Evolutionary conservation across 2,888 invertebrate species (phyloP).

Genomic region (Machimus rusticus): DNA sequence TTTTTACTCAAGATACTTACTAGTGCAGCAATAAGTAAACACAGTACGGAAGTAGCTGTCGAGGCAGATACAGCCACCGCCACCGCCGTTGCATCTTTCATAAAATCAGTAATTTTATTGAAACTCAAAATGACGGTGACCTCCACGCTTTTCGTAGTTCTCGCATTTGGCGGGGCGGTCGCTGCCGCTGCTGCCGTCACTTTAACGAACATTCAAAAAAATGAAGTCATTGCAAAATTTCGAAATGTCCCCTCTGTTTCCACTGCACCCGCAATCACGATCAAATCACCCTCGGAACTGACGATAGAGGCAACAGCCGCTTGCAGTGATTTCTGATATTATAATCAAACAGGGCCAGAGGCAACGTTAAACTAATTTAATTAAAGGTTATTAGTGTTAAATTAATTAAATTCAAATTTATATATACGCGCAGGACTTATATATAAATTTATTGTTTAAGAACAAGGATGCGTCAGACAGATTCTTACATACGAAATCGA

Average conservation of each 20-base stretch:
- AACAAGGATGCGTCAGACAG: conserved; percentile 15
- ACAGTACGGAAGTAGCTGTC: neutral
- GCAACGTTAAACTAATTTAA: conserved; percentile 35
- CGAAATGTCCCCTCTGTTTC: neutral
- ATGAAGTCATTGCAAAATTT: neutral
- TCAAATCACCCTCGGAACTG: neutral
- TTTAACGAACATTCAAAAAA: neutral
- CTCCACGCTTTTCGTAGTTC: neutral
- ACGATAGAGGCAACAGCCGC: conserved; percentile 6
- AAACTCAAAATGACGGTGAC: neutral
- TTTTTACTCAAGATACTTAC: conserved; percentile 9
- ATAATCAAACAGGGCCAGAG: conserved; percentile 36
- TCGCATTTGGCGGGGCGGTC: neutral
- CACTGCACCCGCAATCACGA: neutral
- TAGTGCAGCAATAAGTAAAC: conserved; percentile 22
- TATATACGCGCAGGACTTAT: conserved; percentile 12
- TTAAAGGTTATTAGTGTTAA: conserved; percentile 15
- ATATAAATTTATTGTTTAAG: conserved; percentile 22
- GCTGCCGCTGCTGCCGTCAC: neutral
- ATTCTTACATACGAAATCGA: conserved; percentile 11
- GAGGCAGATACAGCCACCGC: neutral
- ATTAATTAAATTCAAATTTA: conserved; percentile 32
- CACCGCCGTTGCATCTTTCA: neutral
- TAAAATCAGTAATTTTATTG: neutral
- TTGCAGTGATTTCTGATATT: conserved; percentile 25